phyloP scores from a whole-genome alignment of 2,113 vertebrate species.

The Archocentrus centrarchus region DNA sequence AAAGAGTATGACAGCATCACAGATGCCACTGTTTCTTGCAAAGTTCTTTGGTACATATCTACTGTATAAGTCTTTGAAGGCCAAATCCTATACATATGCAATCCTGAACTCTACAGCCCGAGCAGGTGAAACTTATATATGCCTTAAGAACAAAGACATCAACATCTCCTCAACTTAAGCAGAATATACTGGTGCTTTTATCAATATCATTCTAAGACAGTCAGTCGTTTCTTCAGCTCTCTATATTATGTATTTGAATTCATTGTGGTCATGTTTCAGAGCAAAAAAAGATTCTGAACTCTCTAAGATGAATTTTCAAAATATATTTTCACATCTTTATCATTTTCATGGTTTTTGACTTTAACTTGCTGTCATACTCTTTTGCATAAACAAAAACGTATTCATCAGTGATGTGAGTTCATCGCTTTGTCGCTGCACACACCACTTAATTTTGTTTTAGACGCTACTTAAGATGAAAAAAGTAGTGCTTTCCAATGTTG shows the following conservation, averaged over 20 bases:
- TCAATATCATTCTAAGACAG: slow-evolving; percentile 12
- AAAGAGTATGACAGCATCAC: slow-evolving; percentile 77
- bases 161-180: slow-evolving; percentile 57
- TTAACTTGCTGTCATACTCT: slow-evolving; percentile 76
- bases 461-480: slow-evolving; percentile 18
- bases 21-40: slow-evolving; percentile 34
- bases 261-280: background rate
- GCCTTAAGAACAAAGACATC: slow-evolving; percentile 78
- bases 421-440: slow-evolving; percentile 17
- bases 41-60: slow-evolving; percentile 64
- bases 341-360: slow-evolving; percentile 4
- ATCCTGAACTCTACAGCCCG: slow-evolving; percentile 60
- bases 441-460: slow-evolving; percentile 30
- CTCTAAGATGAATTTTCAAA: background rate
- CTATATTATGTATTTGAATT: background rate
- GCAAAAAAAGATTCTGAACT: background rate
- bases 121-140: slow-evolving; percentile 72
- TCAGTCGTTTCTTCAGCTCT: background rate
- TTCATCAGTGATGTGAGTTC: slow-evolving; percentile 16
- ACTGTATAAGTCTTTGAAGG: slow-evolving; percentile 51
- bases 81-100: slow-evolving; percentile 77
- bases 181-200: slow-evolving; percentile 74
- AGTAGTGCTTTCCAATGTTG: slow-evolving; percentile 31
- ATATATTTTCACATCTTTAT: background rate
- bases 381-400: slow-evolving; percentile 50